These are phyloP conservation scores for Diogma glabrata DNA, from an alignment of 2,888 invertebrate species.

Conservation along the genomic window DNA sequence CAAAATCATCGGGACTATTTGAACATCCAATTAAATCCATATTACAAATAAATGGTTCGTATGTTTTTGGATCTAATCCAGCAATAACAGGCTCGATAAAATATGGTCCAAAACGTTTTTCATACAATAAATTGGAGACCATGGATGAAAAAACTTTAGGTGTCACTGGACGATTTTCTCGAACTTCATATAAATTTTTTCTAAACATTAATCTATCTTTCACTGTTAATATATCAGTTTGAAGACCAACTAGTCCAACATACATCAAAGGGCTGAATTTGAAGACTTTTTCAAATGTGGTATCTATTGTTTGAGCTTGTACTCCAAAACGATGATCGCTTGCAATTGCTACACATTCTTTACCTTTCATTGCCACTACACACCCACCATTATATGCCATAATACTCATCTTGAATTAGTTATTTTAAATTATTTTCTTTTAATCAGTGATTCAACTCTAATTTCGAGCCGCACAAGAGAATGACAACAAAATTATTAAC, in stretches of 20 bases:
- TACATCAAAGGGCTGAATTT: slow-evolving; percentile 84
- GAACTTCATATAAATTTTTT: slow-evolving; percentile 85
- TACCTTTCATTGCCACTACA: slow-evolving; percentile 96
- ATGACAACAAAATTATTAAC: too few relatives aligned
- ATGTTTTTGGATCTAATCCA: slow-evolving; percentile 74
- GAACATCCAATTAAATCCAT: slow-evolving; percentile 92
- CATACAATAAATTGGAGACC: slow-evolving; percentile 91
- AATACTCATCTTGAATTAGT: slow-evolving; percentile 51
- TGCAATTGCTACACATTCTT: slow-evolving; percentile 93
- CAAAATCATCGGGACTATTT: slow-evolving; percentile 88
- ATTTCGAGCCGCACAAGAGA: too few relatives aligned
- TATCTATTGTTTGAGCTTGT: slow-evolving; percentile 83
- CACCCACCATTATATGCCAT: slow-evolving; percentile 87
- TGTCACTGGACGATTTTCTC: slow-evolving; percentile 81
- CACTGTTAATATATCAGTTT: slow-evolving; percentile 93
- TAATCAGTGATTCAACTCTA: too few relatives aligned
- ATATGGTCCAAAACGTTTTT: slow-evolving; percentile 93
- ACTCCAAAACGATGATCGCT: slow-evolving; percentile 91
- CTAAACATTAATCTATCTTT: slow-evolving; percentile 80
- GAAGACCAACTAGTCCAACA: slow-evolving; percentile 88
- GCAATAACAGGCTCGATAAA: slow-evolving; percentile 96
- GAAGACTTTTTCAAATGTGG: slow-evolving; percentile 88
- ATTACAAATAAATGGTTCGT: slow-evolving; percentile 79
- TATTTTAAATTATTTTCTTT: too few relatives aligned
- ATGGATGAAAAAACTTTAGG: slow-evolving; percentile 87